phyloP scores from a whole-genome alignment of 2,113 vertebrate genomes.

The Macquaria ambigua region DNA sequence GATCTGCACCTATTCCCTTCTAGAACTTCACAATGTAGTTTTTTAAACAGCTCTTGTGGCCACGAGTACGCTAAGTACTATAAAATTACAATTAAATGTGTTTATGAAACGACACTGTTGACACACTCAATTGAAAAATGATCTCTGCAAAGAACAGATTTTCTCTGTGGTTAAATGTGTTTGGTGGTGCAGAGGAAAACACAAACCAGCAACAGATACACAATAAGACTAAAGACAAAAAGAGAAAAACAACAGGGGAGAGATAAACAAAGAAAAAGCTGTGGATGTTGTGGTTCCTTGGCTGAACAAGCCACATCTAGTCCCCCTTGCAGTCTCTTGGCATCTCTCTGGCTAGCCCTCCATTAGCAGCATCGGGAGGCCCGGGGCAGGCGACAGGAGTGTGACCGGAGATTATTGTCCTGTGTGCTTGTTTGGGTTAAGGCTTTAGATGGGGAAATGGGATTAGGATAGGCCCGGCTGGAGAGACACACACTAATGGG shows the following conservation, averaged over 20 bases:
- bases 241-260: slow-evolving; percentile 39
- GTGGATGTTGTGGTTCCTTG: slow-evolving; percentile 60
- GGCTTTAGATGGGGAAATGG: slow-evolving; percentile 87
- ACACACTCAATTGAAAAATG: slow-evolving; percentile 54
- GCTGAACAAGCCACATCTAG: slow-evolving; percentile 58
- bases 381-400: slow-evolving; percentile 76
- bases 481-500: slow-evolving; percentile 82
- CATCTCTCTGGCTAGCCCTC: slow-evolving; percentile 66
- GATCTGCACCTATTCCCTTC: slow-evolving; percentile 13
- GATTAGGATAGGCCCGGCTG: slow-evolving; percentile 84
- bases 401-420: slow-evolving; percentile 85
- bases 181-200: slow-evolving; percentile 43
- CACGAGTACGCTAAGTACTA: slow-evolving; percentile 15
- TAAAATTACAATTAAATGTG: slow-evolving; percentile 52
- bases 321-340: slow-evolving; percentile 61
- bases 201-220: slow-evolving; percentile 63
- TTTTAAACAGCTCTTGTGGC: slow-evolving; percentile 17
- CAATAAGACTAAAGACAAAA: slow-evolving; percentile 41
- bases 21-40: not conserved
- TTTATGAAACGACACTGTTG: slow-evolving; percentile 52
- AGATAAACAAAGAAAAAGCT: slow-evolving; percentile 61
- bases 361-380: slow-evolving; percentile 78
- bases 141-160: slow-evolving; percentile 40
- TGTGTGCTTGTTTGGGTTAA: slow-evolving; percentile 85
- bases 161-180: slow-evolving; percentile 60